Evolutionary conservation across 2,797 vertebrate species (phyloP).

Genomic region (Xerus rutilus): DNA sequence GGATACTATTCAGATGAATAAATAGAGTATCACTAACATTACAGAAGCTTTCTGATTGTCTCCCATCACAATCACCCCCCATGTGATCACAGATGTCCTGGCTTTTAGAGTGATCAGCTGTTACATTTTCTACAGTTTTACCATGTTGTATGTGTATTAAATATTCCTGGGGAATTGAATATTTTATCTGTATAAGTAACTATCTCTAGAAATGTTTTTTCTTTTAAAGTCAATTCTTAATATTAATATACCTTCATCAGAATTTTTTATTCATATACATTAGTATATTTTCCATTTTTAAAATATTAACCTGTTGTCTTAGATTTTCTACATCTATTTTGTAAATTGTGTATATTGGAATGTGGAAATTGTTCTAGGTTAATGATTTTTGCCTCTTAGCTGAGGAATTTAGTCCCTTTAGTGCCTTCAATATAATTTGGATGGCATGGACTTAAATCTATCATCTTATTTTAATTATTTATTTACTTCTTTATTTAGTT

Average conservation of each 20-base stretch:
- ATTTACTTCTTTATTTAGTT: not conserved
- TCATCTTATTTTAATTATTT: not conserved
- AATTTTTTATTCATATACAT: not conserved
- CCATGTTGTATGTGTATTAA: too few species aligned
- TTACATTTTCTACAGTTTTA: not conserved
- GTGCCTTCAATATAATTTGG: not conserved
- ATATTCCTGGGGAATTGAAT: not conserved
- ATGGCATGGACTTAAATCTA: not conserved
- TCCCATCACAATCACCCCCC: not conserved
- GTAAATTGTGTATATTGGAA: not conserved
- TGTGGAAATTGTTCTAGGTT: not conserved
- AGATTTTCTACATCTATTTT: not conserved
- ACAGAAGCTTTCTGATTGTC: not conserved
- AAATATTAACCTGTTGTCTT: not conserved
- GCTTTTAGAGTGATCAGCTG: not conserved
- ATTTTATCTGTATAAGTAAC: not conserved
- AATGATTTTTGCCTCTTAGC: conserved; percentile 15
- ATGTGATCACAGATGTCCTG: not conserved
- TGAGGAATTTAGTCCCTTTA: not conserved
- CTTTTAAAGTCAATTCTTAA: not conserved
- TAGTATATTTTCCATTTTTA: not conserved
- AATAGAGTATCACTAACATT: not conserved
- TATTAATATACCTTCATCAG: not conserved
- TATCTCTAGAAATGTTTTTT: not conserved
- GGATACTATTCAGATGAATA: not conserved